phyloP scores from a whole-genome alignment of 2,888 invertebrate species.

The Lutraria lutraria region DNA sequence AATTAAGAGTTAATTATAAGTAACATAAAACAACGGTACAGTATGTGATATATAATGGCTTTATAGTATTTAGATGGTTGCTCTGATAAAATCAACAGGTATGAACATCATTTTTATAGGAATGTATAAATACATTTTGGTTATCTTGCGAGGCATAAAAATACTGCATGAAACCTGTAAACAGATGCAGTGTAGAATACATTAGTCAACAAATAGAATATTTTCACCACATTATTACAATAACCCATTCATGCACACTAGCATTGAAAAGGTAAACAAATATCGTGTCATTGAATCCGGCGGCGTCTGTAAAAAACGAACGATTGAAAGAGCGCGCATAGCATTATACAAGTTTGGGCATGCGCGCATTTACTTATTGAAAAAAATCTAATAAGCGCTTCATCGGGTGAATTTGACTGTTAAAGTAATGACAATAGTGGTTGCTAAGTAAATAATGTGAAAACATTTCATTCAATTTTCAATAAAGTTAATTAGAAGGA shows the following conservation, averaged over 20 bases:
- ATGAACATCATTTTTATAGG: not conserved
- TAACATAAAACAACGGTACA: no score
- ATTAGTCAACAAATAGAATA: not conserved
- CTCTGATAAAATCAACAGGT: no score
- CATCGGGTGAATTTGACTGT: not conserved
- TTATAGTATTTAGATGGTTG: no score
- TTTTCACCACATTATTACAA: not conserved
- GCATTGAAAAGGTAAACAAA: not conserved
- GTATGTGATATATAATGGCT: no score
- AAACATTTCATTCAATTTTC: not conserved
- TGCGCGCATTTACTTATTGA: not conserved
- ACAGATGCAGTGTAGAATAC: no score
- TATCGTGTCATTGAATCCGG: not conserved
- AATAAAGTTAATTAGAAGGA: not conserved
- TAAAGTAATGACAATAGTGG: not conserved
- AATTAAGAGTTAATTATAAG: no score
- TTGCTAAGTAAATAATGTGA: not conserved
- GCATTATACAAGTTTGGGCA: not conserved
- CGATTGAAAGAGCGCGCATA: not conserved
- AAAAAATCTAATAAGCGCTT: not conserved
- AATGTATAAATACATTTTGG: not conserved
- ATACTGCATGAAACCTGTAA: not conserved
- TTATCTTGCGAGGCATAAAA: no score
- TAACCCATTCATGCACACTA: not conserved
- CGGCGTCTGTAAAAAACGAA: not conserved